Conservation (phyloP, 1,140 invertebrate genomes). For the Saccostrea glomerata region DNA sequence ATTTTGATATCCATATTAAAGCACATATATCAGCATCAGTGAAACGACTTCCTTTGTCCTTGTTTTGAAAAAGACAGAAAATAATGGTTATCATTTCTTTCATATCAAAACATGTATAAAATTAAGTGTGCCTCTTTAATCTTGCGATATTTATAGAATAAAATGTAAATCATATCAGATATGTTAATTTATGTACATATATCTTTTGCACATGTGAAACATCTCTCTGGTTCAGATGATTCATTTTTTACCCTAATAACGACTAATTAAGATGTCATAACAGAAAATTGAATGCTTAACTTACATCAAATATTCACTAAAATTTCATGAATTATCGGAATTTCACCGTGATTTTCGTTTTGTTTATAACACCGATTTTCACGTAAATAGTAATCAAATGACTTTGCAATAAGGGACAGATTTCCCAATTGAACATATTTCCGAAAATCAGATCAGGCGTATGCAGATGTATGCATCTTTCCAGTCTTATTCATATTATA, state of each 20-base stretch:
- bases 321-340: no score
- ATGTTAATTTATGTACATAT: slow-evolving; percentile 26
- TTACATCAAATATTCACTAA: no score
- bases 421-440: no score
- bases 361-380: no score
- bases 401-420: no score
- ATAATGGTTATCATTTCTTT: background rate
- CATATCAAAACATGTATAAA: background rate
- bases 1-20: background rate
- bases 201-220: background rate
- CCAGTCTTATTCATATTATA: no score
- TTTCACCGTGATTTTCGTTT: no score
- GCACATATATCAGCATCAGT: background rate
- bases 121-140: background rate
- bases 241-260: background rate
- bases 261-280: background rate
- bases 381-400: no score
- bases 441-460: no score
- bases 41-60: no score
- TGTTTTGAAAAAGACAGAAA: background rate
- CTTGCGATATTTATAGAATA: background rate
- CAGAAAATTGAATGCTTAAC: no score
- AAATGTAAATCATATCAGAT: background rate
- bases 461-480: no score
- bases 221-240: background rate